Conservation (phyloP, 2,888 invertebrate genomes). For the Gerris lacustris region DNA sequence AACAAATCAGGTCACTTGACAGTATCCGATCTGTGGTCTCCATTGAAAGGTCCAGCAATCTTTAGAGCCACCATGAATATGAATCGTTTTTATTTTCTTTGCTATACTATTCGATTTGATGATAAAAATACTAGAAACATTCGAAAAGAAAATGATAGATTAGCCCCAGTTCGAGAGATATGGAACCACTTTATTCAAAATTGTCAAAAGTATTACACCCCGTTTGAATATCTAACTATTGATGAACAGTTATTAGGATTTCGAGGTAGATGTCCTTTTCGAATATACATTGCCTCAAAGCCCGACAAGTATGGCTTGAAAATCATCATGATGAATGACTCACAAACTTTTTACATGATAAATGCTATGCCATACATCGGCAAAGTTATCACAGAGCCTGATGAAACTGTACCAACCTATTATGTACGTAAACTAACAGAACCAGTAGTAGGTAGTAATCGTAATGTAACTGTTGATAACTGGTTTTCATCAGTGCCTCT, state of each 20-base stretch:
- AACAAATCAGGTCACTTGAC: slow-evolving; percentile 14
- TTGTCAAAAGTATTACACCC: slow-evolving; percentile 27
- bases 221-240: slow-evolving; percentile 27
- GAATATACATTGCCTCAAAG: slow-evolving; percentile 30
- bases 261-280: slow-evolving; percentile 28
- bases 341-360: slow-evolving; percentile 14
- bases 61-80: slow-evolving; percentile 10
- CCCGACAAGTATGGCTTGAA: slow-evolving; percentile 30
- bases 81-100: slow-evolving; percentile 12
- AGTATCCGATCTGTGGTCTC: slow-evolving; percentile 12
- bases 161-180: slow-evolving; percentile 18
- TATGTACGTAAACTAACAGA: slow-evolving; percentile 9
- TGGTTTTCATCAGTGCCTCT: slow-evolving; percentile 27
- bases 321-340: slow-evolving; percentile 10
- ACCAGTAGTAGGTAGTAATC: slow-evolving; percentile 15
- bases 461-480: slow-evolving; percentile 24
- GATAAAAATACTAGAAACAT: slow-evolving; percentile 5
- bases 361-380: slow-evolving; percentile 14
- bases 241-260: slow-evolving; percentile 31
- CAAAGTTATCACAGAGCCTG: slow-evolving; percentile 4
- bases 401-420: not conserved
- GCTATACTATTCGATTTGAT: slow-evolving; percentile 14
- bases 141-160: not conserved
- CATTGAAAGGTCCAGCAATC: slow-evolving; percentile 6
- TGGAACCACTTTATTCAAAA: slow-evolving; percentile 29